A percentile compares a stretch with the other conserved stretches of the same genome.
Conservation (phyloP, 2,797 vertebrate genomes). For the Tadarida brasiliensis region DNA sequence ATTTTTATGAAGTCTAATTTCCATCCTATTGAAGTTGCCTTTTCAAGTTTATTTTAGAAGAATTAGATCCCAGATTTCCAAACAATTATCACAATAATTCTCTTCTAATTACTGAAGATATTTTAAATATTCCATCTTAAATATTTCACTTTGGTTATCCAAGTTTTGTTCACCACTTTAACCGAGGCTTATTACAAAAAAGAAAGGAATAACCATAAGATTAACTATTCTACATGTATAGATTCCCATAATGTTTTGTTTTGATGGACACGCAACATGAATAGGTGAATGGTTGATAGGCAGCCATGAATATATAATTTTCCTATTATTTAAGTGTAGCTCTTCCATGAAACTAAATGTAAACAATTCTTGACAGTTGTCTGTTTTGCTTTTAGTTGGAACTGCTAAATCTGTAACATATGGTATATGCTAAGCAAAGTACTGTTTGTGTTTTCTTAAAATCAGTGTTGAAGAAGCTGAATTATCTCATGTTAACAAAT, state of each 20-base stretch:
- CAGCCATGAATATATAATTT: not conserved
- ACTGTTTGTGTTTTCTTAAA: slow-evolving; percentile 35
- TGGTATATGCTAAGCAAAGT: not conserved
- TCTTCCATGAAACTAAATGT: slow-evolving; percentile 22
- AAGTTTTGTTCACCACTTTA: slow-evolving; percentile 17
- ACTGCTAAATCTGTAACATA: not conserved
- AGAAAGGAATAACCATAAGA: not conserved
- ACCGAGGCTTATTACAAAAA: not conserved
- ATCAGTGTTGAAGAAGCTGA: not conserved
- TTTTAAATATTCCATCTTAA: slow-evolving; percentile 22
- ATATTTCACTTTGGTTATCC: not conserved
- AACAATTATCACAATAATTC: slow-evolving; percentile 50
- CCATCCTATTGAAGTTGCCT: slow-evolving; percentile 8
- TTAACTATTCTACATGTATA: not conserved
- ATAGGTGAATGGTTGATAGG: not conserved
- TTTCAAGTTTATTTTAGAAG: slow-evolving; percentile 55
- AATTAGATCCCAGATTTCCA: slow-evolving; percentile 4
- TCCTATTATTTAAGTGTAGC: not conserved
- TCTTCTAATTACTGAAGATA: slow-evolving; percentile 16
- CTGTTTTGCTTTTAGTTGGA: slow-evolving; percentile 42
- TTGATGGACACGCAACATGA: not conserved
- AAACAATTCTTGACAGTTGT: not conserved
- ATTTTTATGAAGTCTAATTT: slow-evolving; percentile 52
- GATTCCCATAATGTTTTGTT: not conserved
- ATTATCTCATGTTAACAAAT: slow-evolving; percentile 2